Evolutionary conservation across 2,797 vertebrate species (phyloP).

Genomic region (Balearica regulorum): DNA sequence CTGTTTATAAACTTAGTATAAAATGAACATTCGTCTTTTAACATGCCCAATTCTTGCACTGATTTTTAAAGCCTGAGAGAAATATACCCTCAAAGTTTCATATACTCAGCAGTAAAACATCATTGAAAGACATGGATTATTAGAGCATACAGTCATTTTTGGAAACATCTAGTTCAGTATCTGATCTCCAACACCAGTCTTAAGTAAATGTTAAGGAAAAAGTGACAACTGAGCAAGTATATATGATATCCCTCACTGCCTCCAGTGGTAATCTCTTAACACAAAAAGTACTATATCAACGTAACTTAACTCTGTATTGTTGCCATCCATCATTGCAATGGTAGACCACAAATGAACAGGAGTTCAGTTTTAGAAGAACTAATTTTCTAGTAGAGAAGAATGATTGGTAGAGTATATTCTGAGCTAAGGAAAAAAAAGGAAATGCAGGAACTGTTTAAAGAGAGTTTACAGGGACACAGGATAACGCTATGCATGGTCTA

Average conservation of each 20-base stretch:
- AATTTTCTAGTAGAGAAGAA: not conserved
- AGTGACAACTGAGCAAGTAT: not conserved
- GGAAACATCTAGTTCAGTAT: not conserved
- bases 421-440: not conserved
- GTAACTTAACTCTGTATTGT: not conserved
- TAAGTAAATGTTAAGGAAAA: not conserved
- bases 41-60: not conserved
- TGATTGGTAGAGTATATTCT: not conserved
- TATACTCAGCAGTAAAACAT: not conserved
- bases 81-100: not conserved
- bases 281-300: not conserved
- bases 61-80: not conserved
- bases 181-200: not conserved
- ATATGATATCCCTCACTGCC: not conserved
- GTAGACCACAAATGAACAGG: not conserved
- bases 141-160: not conserved
- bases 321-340: not conserved
- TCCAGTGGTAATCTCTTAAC: not conserved
- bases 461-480: not conserved
- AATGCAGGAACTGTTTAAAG: not conserved
- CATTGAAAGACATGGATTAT: not conserved
- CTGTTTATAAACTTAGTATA: not conserved
- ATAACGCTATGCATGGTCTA: not conserved
- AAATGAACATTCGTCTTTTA: not conserved
- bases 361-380: not conserved